phyloP scores from a whole-genome alignment of 1,140 invertebrate species.

The Brachionus paranguensis region DNA sequence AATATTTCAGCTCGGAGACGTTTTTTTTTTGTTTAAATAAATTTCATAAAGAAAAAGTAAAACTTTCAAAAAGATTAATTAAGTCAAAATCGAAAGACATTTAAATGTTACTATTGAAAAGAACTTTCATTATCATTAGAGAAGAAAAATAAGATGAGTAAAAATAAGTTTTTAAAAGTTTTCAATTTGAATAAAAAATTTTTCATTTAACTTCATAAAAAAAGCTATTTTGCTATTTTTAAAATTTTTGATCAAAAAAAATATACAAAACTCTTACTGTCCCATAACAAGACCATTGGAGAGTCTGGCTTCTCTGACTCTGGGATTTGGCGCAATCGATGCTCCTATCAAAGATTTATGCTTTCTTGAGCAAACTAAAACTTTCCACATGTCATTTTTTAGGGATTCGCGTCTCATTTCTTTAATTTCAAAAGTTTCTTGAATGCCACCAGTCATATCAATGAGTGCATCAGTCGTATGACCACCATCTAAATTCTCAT shows the following conservation, averaged over 20 bases:
- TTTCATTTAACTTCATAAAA: background rate
- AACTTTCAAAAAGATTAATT: no score
- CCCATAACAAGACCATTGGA: slow-evolving; percentile 80
- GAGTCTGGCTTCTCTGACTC: slow-evolving; percentile 72
- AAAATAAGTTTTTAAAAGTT: no score
- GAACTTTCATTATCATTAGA: no score
- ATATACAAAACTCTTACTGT: slow-evolving; percentile 57
- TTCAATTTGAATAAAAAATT: no score
- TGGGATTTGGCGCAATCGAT: slow-evolving; percentile 71
- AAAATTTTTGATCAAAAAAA: no score
- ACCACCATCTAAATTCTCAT: slow-evolving; percentile 50
- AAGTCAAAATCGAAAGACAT: no score
- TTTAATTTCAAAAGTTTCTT: slow-evolving; percentile 41
- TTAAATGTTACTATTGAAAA: no score
- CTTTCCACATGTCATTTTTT: slow-evolving; percentile 69
- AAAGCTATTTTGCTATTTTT: no score
- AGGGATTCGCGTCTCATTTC: slow-evolving; percentile 31
- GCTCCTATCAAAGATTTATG: slow-evolving; percentile 91
- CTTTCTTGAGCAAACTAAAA: slow-evolving; percentile 83
- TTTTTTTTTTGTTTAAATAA: no score
- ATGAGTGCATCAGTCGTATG: slow-evolving; percentile 51
- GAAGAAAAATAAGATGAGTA: no score
- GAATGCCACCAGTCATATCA: slow-evolving; percentile 47
- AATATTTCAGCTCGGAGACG: no score
- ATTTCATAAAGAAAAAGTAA: no score